Evolutionary conservation across 2,113 vertebrate species (phyloP), one percentile per base, ranked within the genome.

Genomic region (Archocentrus centrarchus): DNA sequence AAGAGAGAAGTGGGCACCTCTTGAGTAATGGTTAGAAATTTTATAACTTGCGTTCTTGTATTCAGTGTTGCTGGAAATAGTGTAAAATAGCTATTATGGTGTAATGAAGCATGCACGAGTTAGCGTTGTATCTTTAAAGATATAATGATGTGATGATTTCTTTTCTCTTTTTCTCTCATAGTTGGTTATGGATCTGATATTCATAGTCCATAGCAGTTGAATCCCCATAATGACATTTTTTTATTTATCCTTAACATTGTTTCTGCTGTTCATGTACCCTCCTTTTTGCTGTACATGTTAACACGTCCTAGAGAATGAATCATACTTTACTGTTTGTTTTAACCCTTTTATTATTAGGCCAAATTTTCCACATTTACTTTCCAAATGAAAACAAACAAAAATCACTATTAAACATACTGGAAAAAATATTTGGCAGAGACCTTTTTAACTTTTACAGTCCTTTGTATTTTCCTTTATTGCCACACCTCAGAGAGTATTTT

Each of bases 21-120:
- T 1, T 73, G 68, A 55, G 47, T 73, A 32, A 55, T 73, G 68
- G 47, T 55, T 73, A 73, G 68, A 73, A 73, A 73, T 73, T 14
- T 55, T 55, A 55, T 35, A 73, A 73, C 6, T 73, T 73, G 32
- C 68, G 32, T 55, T 53, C 68, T 53, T 47, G 18, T 35, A 35
- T 55, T 73, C 27, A 73, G 68, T 55, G 24, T 73, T 73, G 17
- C 27, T 73, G 68, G 18, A 73, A 6, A 55, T 18, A 8, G 17
- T 73, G 2, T 73, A 55, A 35, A 73, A 73, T 35, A 35, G 30
- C 27, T 73, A 73, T 73, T 55, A 55, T 11, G 68, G 47, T 73
- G 68, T 73, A 55, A 73, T 73, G 17, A 73, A 55, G 68, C 68
- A 53, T 18, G 50, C 6, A 55, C 0, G 11, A 73, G 68, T 55